phyloP scores from a whole-genome alignment of 2,797 vertebrate genomes.

The Premnoplex brunnescens region DNA sequence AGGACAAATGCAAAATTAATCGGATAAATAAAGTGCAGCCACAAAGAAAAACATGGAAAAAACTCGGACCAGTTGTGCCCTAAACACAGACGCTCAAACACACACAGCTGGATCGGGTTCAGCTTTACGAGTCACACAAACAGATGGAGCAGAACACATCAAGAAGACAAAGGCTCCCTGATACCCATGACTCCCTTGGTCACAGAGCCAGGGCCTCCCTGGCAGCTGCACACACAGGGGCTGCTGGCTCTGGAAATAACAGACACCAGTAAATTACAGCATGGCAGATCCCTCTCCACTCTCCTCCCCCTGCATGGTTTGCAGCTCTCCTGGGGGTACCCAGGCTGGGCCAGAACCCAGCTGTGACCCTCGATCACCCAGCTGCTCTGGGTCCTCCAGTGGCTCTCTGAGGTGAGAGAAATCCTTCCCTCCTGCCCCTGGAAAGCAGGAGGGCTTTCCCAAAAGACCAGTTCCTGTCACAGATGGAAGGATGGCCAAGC shows the following conservation, averaged over 20 bases:
- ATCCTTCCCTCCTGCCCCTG: not conserved
- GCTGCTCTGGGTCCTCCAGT: not conserved
- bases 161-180: not conserved
- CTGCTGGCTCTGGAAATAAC: not conserved
- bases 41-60: conserved; percentile 52
- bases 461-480: not conserved
- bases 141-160: not conserved
- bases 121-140: not conserved
- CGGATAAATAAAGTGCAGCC: conserved; percentile 25
- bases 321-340: not conserved
- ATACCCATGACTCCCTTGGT: fast-evolving
- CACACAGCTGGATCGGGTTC: not conserved
- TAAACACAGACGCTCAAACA: not conserved
- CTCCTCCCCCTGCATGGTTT: not conserved
- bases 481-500: not conserved
- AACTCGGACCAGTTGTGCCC: not conserved
- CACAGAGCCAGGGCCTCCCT: not conserved
- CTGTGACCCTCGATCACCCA: not conserved
- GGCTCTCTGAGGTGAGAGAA: not conserved
- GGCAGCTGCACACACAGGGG: not conserved
- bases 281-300: not conserved
- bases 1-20: conserved; percentile 40
- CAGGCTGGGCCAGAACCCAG: not conserved
- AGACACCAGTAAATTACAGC: not conserved
- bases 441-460: not conserved